Evolutionary conservation across 2,113 vertebrate genomes (phyloP).

Genomic region (Calonectris borealis): DNA sequence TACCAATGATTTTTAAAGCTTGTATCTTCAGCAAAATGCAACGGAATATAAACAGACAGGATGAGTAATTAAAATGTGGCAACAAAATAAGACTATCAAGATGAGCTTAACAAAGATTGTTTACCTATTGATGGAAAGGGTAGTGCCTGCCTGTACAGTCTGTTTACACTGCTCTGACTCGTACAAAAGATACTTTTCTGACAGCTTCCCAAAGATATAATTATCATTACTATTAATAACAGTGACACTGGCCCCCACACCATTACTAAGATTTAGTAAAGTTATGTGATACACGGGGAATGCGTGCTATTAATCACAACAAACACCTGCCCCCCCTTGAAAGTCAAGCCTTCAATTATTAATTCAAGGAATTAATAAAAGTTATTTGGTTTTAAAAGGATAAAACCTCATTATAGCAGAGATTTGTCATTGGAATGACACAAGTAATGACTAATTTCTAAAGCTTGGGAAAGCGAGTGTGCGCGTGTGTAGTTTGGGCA

Average conservation of each 20-base stretch:
- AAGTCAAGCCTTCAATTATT: conserved; percentile 5
- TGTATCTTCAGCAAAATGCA: conserved; percentile 65
- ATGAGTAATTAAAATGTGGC: conserved; percentile 72
- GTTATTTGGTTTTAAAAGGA: conserved; percentile 18
- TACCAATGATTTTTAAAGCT: conserved; percentile 71
- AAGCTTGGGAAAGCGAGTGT: neutral
- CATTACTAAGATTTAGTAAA: conserved; percentile 8
- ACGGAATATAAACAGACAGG: conserved; percentile 64
- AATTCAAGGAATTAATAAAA: conserved; percentile 28
- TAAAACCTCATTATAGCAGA: neutral
- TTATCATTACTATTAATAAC: conserved; percentile 35
- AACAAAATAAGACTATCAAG: conserved; percentile 66
- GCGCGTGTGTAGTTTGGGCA: neutral
- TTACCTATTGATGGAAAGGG: conserved; percentile 50
- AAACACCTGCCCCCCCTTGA: neutral
- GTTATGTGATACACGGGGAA: neutral
- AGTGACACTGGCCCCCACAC: conserved; percentile 6
- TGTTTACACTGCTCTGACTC: conserved; percentile 36
- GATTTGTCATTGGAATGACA: neutral
- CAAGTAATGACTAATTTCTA: neutral
- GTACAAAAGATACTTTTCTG: conserved; percentile 36
- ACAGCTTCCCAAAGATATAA: conserved; percentile 29
- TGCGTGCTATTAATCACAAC: neutral
- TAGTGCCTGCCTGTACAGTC: conserved; percentile 28
- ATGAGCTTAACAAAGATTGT: conserved; percentile 59